phyloP scores from a whole-genome alignment of 30 jellyfish, hydroid and myxozoan species.

The Hydractinia echinata region DNA sequence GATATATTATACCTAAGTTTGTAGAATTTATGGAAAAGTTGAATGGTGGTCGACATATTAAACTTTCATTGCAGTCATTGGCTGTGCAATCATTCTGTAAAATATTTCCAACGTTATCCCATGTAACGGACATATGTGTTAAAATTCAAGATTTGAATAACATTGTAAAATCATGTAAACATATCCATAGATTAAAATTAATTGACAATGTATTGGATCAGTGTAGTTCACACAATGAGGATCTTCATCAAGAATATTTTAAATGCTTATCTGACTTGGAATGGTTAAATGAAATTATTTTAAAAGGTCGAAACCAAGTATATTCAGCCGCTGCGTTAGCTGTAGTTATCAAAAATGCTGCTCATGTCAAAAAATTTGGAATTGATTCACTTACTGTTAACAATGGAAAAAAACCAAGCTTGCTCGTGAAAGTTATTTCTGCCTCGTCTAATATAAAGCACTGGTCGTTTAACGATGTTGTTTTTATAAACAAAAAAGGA shows the following conservation, averaged over 20 bases:
- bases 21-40: conserved; percentile 6
- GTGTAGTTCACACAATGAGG: background rate
- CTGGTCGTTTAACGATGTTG: conserved; percentile 22
- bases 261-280: background rate
- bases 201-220: background rate
- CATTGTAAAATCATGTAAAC: conserved; percentile 10
- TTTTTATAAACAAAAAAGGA: background rate
- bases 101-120: background rate
- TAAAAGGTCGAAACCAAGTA: conserved; percentile 22
- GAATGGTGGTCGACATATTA: conserved; percentile 10
- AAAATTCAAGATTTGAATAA: conserved; percentile 7
- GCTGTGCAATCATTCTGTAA: background rate
- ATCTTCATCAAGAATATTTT: background rate
- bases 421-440: background rate
- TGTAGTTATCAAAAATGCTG: background rate
- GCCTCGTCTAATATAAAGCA: conserved; percentile 6
- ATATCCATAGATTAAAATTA: conserved; percentile 9
- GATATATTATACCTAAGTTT: background rate
- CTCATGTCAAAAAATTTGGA: background rate
- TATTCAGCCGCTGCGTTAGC: conserved; percentile 17
- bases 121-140: background rate
- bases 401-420: background rate
- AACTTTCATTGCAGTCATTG: conserved; percentile 17
- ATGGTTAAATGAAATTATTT: background rate
- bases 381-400: conserved; percentile 3